Percentiles rank a stretch among this genome's conserved stretches.
Conservation (phyloP, 2,888 invertebrate genomes). For the Gonocerus acuteangulatus region DNA sequence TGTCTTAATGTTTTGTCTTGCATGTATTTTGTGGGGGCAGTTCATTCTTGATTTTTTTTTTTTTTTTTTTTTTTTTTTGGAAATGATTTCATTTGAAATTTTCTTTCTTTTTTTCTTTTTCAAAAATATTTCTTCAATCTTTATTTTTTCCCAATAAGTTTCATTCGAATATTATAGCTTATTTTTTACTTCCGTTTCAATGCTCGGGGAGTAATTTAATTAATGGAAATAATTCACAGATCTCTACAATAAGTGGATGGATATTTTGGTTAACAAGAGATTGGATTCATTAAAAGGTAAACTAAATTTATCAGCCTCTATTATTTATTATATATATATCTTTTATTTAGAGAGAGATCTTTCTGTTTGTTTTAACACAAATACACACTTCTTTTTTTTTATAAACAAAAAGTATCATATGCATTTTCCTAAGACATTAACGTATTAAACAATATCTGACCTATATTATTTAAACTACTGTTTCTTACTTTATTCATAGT, state of each 20-base stretch:
- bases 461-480: too few species aligned
- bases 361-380: neutral
- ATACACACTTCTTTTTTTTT: too few species aligned
- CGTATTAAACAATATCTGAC: too few species aligned
- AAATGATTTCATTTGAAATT: neutral
- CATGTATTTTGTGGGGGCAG: conserved; percentile 2
- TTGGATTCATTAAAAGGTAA: conserved; percentile 5
- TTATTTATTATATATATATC: too few species aligned
- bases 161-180: neutral
- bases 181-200: neutral
- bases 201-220: conserved; percentile 13
- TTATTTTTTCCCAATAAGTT: conserved; percentile 1
- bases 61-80: neutral
- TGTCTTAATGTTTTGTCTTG: conserved; percentile 1
- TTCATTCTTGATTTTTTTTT: neutral
- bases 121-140: too few species aligned
- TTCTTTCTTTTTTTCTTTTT: neutral
- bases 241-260: conserved; percentile 11
- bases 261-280: conserved; percentile 6
- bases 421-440: too few species aligned
- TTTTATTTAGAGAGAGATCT: neutral
- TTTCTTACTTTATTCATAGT: too few species aligned
- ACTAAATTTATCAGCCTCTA: too few species aligned
- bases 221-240: conserved; percentile 21
- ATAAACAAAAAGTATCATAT: too few species aligned